Evolutionary conservation across 1,140 invertebrate genomes (phyloP), one percentile per base, ranked within the genome.

Genomic region (Plodia interpunctella): DNA sequence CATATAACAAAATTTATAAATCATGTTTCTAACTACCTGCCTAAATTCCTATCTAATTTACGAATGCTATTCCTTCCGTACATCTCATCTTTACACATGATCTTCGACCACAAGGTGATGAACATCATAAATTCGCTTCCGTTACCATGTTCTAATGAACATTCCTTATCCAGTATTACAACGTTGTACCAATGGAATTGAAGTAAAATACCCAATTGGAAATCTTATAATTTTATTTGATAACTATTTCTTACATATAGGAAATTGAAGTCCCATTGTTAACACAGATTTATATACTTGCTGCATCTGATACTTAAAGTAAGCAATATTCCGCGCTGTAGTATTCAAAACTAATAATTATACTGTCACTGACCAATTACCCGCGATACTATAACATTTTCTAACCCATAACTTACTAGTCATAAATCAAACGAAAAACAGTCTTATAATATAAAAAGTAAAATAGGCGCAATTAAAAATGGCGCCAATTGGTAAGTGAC

Each of bases 41-140:
- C 79, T 80, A 79, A 83, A 77, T 70, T 76, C 78, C 83, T 86
- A 83, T 78, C 78, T 86, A 83, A 66, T 64, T 80, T 78, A 83
- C 70, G 68, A 75, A 78, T 65, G 69, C 72, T 73, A 74, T 70
- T 74, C 70, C 70, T 64, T 70, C 74, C 55, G 54, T 53, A 63
- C 74, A 74, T 68, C 72, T 74, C 65, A 60, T 73, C 72, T 68
- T 63, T 67, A 61, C 64, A 67, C 60, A 64, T 60, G 55, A 67
- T 63, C 55, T 57, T 56, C 30, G 11, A 32, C 30, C 30, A 6
- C 4, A 9, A 10, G 49, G 20, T 49, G 53, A 44, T 64, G 30
- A 15, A 13, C 13, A 53, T 25, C 51, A 21, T n/a, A 53, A 53
- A 25, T 21, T 25, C 51, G 21, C 20, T 25, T 53, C 51, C 13